These are phyloP conservation scores for Phymastichus coffea DNA, from an alignment of 1,140 invertebrate genomes.

Conservation along the genomic window DNA sequence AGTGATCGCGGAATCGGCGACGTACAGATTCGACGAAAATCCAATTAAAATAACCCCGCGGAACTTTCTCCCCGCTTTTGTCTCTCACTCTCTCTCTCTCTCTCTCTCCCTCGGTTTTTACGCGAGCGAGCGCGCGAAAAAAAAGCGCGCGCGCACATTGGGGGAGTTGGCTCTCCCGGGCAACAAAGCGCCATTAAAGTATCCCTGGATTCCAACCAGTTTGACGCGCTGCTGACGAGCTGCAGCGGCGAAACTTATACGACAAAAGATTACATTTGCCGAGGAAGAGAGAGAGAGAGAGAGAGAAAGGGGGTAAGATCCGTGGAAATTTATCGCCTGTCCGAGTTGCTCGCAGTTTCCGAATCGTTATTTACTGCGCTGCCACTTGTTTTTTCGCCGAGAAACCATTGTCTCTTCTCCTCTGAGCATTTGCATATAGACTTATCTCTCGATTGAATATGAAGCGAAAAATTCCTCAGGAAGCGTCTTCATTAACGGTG, in stretches of 20 bases:
- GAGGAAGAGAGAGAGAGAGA: no score
- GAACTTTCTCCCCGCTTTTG: constrained; percentile 31
- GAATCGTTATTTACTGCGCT: no score
- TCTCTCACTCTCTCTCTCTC: constrained; percentile 2
- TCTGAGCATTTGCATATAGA: no score
- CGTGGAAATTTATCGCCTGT: no score
- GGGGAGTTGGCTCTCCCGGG: constrained; percentile 13
- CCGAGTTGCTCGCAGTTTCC: no score
- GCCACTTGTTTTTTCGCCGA: no score
- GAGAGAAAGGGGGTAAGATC: no score
- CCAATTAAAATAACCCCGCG: constrained; percentile 59
- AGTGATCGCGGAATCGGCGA: constrained; percentile 11
- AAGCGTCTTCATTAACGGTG: neutral
- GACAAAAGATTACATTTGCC: no score
- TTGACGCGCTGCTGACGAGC: constrained; percentile 21
- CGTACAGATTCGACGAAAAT: constrained; percentile 51
- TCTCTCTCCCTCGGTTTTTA: neutral
- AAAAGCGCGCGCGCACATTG: constrained; percentile 33
- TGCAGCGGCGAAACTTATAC: no score
- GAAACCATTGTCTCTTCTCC: no score
- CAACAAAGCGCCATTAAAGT: constrained; percentile 55
- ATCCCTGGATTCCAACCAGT: constrained; percentile 36
- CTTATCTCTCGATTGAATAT: no score
- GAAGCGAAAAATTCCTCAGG: no score
- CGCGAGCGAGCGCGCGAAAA: constrained; percentile 30